A percentile compares a stretch with the other conserved stretches of the same genome.
Conservation (phyloP, 2,888 invertebrate species). For the Netelia virgata region DNA sequence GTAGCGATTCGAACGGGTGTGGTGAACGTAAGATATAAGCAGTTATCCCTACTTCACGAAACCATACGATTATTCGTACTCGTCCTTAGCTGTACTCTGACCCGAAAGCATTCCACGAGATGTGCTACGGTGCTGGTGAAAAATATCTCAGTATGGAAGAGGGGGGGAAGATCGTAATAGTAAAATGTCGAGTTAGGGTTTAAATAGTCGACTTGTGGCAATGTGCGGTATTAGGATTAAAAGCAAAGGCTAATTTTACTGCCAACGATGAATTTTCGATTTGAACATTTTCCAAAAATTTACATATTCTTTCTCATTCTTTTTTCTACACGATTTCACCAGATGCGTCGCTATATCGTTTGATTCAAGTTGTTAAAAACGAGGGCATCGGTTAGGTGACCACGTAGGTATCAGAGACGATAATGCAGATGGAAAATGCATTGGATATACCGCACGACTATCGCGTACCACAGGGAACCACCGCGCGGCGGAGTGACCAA, state of each 20-base stretch:
- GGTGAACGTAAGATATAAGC: constrained; percentile 50
- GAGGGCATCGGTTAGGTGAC: background rate
- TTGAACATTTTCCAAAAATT: too few relatives aligned
- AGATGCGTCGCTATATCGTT: background rate
- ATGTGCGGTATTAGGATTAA: too few relatives aligned
- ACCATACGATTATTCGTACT: constrained; percentile 43
- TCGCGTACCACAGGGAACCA: background rate
- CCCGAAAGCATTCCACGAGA: background rate
- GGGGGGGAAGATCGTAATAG: too few relatives aligned
- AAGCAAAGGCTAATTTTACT: too few relatives aligned
- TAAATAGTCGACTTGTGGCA: too few relatives aligned
- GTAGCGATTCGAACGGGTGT: constrained; percentile 61
- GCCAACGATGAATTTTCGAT: too few relatives aligned
- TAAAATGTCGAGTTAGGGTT: too few relatives aligned
- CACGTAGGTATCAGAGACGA: background rate
- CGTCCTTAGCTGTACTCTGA: constrained; percentile 57
- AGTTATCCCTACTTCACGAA: constrained; percentile 40
- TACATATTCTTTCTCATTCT: background rate
- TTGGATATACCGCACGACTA: constrained; percentile 17
- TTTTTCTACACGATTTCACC: background rate
- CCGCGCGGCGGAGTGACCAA: constrained; percentile 38
- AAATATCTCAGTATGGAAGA: too few relatives aligned
- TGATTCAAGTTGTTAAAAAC: background rate
- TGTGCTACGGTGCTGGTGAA: too few relatives aligned
- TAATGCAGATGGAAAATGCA: constrained; percentile 5